Evolutionary conservation across 2,113 vertebrate genomes (phyloP).

Genomic region (Chroicocephalus ridibundus): DNA sequence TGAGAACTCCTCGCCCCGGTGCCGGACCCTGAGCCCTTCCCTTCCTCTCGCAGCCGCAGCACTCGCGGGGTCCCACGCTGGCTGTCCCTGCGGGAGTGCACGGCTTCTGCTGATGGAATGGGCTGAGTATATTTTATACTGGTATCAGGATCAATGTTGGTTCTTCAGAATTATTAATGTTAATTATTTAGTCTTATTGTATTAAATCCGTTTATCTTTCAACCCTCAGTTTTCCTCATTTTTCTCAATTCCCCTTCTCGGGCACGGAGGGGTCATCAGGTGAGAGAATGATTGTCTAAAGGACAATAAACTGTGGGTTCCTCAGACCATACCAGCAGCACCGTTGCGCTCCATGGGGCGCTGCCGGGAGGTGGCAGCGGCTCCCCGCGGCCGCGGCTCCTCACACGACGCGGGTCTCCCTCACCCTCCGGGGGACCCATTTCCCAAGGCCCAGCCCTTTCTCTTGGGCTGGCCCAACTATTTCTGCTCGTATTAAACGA

Average conservation of each 20-base stretch:
- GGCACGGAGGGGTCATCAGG: not conserved
- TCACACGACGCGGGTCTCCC: not conserved
- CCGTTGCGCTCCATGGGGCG: not conserved
- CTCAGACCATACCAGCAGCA: not conserved
- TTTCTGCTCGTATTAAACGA: not conserved
- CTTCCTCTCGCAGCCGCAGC: not conserved
- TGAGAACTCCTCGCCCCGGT: not conserved
- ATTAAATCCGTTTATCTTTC: not conserved
- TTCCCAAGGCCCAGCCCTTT: not conserved
- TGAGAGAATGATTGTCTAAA: not conserved
- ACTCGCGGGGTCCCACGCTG: not conserved
- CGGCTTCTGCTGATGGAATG: not conserved
- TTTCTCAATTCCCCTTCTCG: not conserved
- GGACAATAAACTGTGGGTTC: not conserved
- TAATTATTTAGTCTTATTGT: not conserved
- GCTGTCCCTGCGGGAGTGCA: not conserved
- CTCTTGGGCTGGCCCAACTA: not conserved
- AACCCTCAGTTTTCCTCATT: not conserved
- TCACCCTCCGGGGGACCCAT: no score
- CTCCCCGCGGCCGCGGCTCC: not conserved
- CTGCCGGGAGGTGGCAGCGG: not conserved
- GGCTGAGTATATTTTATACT: not conserved
- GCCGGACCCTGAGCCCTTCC: not conserved
- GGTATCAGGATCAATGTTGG: not conserved
- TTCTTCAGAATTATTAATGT: not conserved